These are phyloP conservation scores for Cinclus cinclus DNA, from an alignment of 2,113 vertebrate species.

Conservation along the genomic window DNA sequence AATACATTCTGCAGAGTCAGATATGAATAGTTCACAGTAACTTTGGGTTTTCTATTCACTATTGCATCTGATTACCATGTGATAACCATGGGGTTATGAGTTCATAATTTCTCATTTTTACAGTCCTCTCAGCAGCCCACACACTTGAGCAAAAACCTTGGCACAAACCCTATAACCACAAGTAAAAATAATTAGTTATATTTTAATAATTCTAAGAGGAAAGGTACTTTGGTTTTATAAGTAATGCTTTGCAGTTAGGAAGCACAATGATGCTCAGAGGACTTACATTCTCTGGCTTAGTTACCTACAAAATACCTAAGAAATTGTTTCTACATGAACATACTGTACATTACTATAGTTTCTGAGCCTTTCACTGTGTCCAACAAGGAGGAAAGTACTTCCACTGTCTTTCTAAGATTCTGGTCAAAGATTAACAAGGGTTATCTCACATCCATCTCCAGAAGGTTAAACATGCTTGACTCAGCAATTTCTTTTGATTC, in stretches of 20 bases:
- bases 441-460: constrained; percentile 94
- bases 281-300: background rate
- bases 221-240: background rate
- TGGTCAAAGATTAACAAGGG: background rate
- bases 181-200: background rate
- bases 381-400: background rate
- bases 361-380: background rate
- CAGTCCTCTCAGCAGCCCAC: background rate
- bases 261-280: background rate
- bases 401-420: background rate
- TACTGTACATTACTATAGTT: background rate
- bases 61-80: background rate
- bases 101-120: background rate
- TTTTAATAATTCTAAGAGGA: background rate
- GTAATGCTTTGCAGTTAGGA: background rate
- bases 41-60: background rate
- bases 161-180: background rate
- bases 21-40: background rate
- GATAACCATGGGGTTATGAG: background rate
- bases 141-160: background rate
- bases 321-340: background rate
- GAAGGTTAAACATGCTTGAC: constrained; percentile 97
- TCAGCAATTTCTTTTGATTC: constrained; percentile 98
- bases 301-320: background rate
- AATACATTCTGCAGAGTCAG: background rate